Conservation (phyloP, 2,888 invertebrate species). For the Seladonia tumulorum region DNA sequence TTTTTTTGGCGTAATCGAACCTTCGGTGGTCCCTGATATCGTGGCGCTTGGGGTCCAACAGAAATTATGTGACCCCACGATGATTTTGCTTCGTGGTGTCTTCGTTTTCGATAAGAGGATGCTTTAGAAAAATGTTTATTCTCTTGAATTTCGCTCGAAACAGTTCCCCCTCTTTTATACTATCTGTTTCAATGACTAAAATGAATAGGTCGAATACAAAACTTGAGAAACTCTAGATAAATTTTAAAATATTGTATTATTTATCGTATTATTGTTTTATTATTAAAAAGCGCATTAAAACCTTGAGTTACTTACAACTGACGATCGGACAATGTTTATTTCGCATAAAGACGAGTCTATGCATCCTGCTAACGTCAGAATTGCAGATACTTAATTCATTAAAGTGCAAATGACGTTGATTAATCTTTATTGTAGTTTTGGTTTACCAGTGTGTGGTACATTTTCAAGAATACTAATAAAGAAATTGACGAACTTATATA, state of each 20-base stretch:
- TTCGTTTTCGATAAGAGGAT: neutral
- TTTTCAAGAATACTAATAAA: neutral
- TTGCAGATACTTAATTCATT: too few species aligned
- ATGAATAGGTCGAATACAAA: too few species aligned
- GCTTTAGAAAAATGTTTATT: neutral
- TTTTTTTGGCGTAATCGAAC: slow-evolving; percentile 12
- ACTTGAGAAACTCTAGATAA: too few species aligned
- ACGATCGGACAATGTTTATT: too few species aligned
- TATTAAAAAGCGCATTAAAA: too few species aligned
- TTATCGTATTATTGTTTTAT: too few species aligned
- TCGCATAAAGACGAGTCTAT: too few species aligned
- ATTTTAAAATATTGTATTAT: too few species aligned
- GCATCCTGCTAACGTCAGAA: too few species aligned
- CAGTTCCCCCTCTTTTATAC: neutral
- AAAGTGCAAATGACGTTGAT: neutral
- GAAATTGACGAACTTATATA: neutral
- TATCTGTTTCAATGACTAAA: too few species aligned
- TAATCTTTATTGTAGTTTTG: neutral
- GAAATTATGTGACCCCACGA: slow-evolving; percentile 6
- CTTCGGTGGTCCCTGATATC: slow-evolving; percentile 33
- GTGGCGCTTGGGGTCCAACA: neutral
- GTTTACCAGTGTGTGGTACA: neutral
- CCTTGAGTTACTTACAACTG: too few species aligned
- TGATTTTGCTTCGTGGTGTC: neutral
- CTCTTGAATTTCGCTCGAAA: neutral